Evolutionary conservation across 2,113 vertebrate species (phyloP), one percentile per base, ranked within the genome.

Genomic region (Tricholaema leucomelas): DNA sequence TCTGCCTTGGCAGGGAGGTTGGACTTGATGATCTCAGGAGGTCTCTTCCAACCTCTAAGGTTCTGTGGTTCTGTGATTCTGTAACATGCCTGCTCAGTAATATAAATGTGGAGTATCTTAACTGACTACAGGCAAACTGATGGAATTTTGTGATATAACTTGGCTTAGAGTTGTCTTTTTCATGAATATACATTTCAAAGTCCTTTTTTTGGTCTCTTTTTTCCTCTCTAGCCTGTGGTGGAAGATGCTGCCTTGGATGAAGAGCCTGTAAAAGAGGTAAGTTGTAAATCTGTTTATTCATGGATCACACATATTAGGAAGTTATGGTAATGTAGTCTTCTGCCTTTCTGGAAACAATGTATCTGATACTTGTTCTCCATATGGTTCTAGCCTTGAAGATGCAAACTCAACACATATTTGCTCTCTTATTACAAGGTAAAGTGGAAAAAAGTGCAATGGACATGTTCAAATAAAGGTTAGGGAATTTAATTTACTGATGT

Each of bases 161-260:
- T 78, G 33, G 8, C 28, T 88, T 63, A 42, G 35, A 81, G 40
- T 44, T 61, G 24, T 40, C 19, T 76, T 61, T 81, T 42, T 60
- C n/a, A 12, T 7, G 54, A 64, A 44, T 0, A 0, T 46, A 10
- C 71, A 35, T 75, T 94, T 70, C 94, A 3, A 61, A 46, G 12
- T 52, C 18, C 15, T 17, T 18, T 44, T 44, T 42, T 55, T 38
- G 67, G 30, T 35, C 9, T 42, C 15, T 42, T 42, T 42, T 44
- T 44, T 44, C 4, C 2, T 69, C 7, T 82, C 9, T 84, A 98
- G 98, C 63, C 95, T 79, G 63, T 94, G 8, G 96, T 91, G 35
- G 98, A 98, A 80, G 97, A 98, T 33, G 33, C 42, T 46, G 50
- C 12, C 35, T n/a, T 27, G 27, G 97, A 97, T 82, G 33, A 90